Percentiles rank a stretch among this genome's conserved stretches.
Evolutionary conservation across 1,140 invertebrate species (phyloP).

Genomic region (Charaxes varanes): DNA sequence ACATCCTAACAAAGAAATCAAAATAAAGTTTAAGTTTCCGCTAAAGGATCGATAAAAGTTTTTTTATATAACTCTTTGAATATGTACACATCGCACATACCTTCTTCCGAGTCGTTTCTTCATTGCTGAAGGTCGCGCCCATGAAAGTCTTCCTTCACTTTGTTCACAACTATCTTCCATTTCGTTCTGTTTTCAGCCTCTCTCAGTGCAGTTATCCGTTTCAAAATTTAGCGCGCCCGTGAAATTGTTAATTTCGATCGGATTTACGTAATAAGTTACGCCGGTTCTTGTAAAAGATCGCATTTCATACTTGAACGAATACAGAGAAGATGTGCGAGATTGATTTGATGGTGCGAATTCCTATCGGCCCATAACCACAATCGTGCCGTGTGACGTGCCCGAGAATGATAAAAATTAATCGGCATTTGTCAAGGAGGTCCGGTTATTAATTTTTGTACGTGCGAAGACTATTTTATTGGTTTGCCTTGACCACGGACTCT

Average conservation of each 20-base stretch:
- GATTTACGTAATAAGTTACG: constrained; percentile 20
- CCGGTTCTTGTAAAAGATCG: constrained; percentile 12
- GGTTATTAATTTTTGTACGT: constrained; percentile 27
- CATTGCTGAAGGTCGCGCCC: no score
- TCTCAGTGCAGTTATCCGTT: no score
- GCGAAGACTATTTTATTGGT: constrained; percentile 21
- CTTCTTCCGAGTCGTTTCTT: no score
- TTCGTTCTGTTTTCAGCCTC: no score
- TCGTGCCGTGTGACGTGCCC: constrained; percentile 21
- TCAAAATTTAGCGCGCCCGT: constrained; percentile 19
- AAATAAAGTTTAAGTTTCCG: no score
- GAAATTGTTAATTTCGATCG: constrained; percentile 23
- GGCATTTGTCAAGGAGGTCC: constrained; percentile 29
- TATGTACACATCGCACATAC: no score
- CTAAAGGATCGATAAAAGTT: no score
- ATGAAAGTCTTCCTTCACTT: no score
- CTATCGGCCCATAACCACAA: constrained; percentile 16
- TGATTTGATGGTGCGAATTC: constrained; percentile 7
- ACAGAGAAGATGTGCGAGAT: constrained; percentile 5
- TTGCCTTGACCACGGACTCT: no score
- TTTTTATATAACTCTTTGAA: no score
- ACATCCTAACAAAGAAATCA: no score
- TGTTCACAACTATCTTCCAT: no score
- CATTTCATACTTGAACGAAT: constrained; percentile 11
- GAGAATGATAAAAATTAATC: constrained; percentile 31